Evolutionary conservation across 2,888 invertebrate species (phyloP).

Genomic region (Drosophila flavopinicola): DNA sequence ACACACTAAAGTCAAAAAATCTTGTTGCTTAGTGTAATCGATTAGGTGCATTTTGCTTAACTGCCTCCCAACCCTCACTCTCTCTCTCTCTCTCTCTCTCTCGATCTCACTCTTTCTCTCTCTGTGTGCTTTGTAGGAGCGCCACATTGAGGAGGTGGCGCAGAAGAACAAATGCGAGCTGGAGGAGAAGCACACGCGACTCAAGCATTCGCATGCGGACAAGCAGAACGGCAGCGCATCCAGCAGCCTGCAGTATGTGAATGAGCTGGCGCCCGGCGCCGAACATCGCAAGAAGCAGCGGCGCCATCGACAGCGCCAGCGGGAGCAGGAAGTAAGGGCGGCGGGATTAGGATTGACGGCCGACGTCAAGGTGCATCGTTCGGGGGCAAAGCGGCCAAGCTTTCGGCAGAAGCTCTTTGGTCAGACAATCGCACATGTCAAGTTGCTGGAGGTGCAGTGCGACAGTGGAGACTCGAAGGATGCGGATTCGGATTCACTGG

Average conservation of each 20-base stretch:
- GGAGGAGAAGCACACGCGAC: slow-evolving; percentile 59
- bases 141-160: slow-evolving; percentile 80
- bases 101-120: no score
- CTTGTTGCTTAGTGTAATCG: no score
- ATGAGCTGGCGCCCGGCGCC: slow-evolving; percentile 52
- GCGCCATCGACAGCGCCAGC: slow-evolving; percentile 61
- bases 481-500: neutral
- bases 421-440: slow-evolving; percentile 64
- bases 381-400: slow-evolving; percentile 71
- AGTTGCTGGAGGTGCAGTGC: slow-evolving; percentile 54
- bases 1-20: no score
- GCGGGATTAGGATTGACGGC: slow-evolving; percentile 9
- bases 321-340: slow-evolving; percentile 22
- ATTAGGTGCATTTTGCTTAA: neutral
- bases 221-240: slow-evolving; percentile 27
- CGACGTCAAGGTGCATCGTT: slow-evolving; percentile 56
- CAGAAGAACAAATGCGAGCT: slow-evolving; percentile 75
- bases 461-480: slow-evolving; percentile 37
- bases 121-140: slow-evolving; percentile 59
- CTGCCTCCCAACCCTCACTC: neutral
- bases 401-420: slow-evolving; percentile 81
- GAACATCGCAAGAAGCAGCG: slow-evolving; percentile 55
- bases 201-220: slow-evolving; percentile 39
- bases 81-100: neutral
- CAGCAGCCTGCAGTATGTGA: slow-evolving; percentile 65